A percentile compares a stretch with the other conserved stretches of the same genome.
Conservation (phyloP, 2,888 invertebrate genomes). For the Brachynemurus nebulosus region DNA sequence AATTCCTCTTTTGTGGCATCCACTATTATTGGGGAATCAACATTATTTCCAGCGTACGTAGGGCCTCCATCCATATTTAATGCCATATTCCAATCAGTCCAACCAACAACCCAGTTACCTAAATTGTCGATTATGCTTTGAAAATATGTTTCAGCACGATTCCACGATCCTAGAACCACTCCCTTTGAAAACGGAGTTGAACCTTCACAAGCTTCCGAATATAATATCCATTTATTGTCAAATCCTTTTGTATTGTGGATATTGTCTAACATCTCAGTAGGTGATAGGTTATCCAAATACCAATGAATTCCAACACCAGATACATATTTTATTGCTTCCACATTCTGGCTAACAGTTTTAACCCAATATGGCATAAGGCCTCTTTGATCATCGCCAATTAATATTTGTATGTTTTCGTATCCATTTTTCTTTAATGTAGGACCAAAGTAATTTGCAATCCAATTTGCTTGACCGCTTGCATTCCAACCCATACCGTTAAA, state of each 20-base stretch:
- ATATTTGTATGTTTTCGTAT: background rate
- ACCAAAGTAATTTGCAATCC: background rate
- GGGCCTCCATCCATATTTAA: conserved; percentile 60
- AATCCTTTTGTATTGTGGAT: conserved; percentile 37
- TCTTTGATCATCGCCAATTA: conserved; percentile 1
- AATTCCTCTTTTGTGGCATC: conserved; percentile 46
- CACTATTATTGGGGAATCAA: conserved; percentile 60
- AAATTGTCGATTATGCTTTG: conserved; percentile 24
- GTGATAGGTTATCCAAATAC: conserved; percentile 53
- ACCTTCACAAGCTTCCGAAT: conserved; percentile 47
- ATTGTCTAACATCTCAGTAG: conserved; percentile 39
- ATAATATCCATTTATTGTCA: conserved; percentile 57
- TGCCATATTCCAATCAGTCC: conserved; percentile 79
- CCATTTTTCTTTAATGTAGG: background rate
- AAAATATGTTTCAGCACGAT: background rate
- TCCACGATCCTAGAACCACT: background rate
- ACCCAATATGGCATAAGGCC: background rate
- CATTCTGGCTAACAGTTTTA: background rate
- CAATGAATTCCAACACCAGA: conserved; percentile 74
- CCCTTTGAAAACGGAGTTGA: background rate
- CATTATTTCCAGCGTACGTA: conserved; percentile 57
- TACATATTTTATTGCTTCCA: conserved; percentile 37
- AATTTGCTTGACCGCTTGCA: background rate
- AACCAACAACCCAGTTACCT: conserved; percentile 57
- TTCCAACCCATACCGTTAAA: conserved; percentile 38